phyloP scores from a whole-genome alignment of 2,888 invertebrate genomes.

The Pyrocoelia pectoralis region DNA sequence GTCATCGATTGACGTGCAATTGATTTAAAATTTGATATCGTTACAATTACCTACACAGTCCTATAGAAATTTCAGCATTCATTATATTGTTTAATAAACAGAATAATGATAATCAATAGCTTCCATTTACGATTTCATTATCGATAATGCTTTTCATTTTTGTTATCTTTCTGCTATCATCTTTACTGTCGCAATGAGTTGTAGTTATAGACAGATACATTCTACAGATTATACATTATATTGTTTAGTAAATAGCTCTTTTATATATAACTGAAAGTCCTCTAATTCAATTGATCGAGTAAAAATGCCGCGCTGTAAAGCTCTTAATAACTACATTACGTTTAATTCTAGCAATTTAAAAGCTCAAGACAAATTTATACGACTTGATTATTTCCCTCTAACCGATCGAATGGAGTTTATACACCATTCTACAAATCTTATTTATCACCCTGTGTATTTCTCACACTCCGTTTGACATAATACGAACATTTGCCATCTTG shows the following conservation, averaged over 20 bases:
- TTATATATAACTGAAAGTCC: not conserved
- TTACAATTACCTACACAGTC: not conserved
- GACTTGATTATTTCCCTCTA: slow-evolving; percentile 17
- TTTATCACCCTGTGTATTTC: slow-evolving; percentile 29
- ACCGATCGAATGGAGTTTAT: slow-evolving; percentile 26
- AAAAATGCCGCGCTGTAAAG: slow-evolving; percentile 5
- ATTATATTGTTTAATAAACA: not conserved
- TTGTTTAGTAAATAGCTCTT: not conserved
- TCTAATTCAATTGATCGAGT: slow-evolving; percentile 8
- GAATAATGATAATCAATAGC: slow-evolving; percentile 7
- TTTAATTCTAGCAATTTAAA: slow-evolving; percentile 27
- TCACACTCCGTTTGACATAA: slow-evolving; percentile 4
- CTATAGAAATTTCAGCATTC: not conserved
- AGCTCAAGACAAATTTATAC: slow-evolving; percentile 26
- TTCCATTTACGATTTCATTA: slow-evolving; percentile 10
- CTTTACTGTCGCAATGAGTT: slow-evolving; percentile 7
- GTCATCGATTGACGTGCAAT: no score
- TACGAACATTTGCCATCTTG: not conserved
- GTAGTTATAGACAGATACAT: not conserved
- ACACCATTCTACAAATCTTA: slow-evolving; percentile 34
- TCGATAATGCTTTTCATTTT: slow-evolving; percentile 10
- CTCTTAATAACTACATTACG: slow-evolving; percentile 20
- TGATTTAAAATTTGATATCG: not conserved
- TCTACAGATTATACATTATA: not conserved
- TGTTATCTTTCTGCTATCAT: not conserved